phyloP scores from a whole-genome alignment of 2,888 invertebrate genomes.

The Pharmacophagus antenor region DNA sequence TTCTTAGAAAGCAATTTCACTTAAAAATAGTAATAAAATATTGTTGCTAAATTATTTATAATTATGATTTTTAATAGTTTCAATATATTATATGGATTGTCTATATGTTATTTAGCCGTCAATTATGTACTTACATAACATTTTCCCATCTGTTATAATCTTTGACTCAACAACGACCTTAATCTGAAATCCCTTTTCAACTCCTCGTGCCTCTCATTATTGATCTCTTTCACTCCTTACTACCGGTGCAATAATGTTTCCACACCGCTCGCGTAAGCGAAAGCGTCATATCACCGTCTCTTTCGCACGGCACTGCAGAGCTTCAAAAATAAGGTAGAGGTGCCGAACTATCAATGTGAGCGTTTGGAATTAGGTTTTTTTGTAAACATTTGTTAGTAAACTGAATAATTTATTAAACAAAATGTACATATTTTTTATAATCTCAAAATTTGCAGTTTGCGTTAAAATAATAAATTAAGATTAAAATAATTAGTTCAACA shows the following conservation, averaged over 20 bases:
- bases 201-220: constrained; percentile 81
- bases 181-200: constrained; percentile 82
- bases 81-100: too few species aligned
- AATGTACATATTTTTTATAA: too few species aligned
- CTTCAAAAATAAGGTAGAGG: constrained; percentile 77
- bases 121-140: constrained; percentile 24
- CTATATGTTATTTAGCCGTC: neutral
- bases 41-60: too few species aligned
- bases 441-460: neutral
- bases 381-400: neutral
- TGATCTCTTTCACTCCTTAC: constrained; percentile 82
- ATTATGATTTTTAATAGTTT: too few species aligned
- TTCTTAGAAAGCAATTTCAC: too few species aligned
- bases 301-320: constrained; percentile 76
- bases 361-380: constrained; percentile 66
- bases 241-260: constrained; percentile 77
- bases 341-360: constrained; percentile 68
- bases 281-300: constrained; percentile 48
- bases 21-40: too few species aligned
- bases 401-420: neutral
- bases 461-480: neutral
- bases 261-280: constrained; percentile 47
- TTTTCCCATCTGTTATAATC: constrained; percentile 60
- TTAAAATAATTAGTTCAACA: too few species aligned
- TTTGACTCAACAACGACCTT: constrained; percentile 79